Conservation (phyloP, 2,113 vertebrate species). For the Cyprinodon brontotheroides region DNA sequence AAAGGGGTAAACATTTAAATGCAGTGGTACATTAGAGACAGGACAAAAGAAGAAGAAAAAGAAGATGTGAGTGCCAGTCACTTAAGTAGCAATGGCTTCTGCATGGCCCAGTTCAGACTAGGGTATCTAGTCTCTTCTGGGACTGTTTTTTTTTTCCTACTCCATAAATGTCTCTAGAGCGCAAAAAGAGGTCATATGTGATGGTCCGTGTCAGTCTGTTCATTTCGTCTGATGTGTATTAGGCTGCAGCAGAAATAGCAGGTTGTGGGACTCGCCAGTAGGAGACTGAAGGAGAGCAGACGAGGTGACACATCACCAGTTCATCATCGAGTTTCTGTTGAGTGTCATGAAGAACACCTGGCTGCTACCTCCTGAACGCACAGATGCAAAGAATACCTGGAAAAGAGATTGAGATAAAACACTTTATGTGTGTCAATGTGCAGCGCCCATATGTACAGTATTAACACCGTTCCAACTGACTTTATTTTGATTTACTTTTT, state of each 20-base stretch:
- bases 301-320: slow-evolving; percentile 89
- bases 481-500: not conserved
- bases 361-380: slow-evolving; percentile 97
- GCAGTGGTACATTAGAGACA: slow-evolving; percentile 24
- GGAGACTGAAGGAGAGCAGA: slow-evolving; percentile 39
- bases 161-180: slow-evolving; percentile 36
- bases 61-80: slow-evolving; percentile 55
- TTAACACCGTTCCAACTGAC: not conserved
- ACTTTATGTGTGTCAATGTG: too few relatives aligned
- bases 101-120: slow-evolving; percentile 32
- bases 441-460: too few relatives aligned
- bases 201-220: slow-evolving; percentile 14
- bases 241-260: slow-evolving; percentile 9
- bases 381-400: slow-evolving; percentile 98
- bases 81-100: slow-evolving; percentile 58
- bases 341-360: slow-evolving; percentile 99
- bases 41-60: slow-evolving; percentile 23
- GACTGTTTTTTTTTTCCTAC: slow-evolving; percentile 14
- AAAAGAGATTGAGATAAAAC: not conserved
- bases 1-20: slow-evolving; percentile 23
- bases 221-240: slow-evolving; percentile 42
- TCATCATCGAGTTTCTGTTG: slow-evolving; percentile 99
- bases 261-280: slow-evolving; percentile 30
- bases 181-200: slow-evolving; percentile 33
- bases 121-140: slow-evolving; percentile 27